phyloP scores from a whole-genome alignment of 2,797 vertebrate species.

The Sciaenops ocellatus region DNA sequence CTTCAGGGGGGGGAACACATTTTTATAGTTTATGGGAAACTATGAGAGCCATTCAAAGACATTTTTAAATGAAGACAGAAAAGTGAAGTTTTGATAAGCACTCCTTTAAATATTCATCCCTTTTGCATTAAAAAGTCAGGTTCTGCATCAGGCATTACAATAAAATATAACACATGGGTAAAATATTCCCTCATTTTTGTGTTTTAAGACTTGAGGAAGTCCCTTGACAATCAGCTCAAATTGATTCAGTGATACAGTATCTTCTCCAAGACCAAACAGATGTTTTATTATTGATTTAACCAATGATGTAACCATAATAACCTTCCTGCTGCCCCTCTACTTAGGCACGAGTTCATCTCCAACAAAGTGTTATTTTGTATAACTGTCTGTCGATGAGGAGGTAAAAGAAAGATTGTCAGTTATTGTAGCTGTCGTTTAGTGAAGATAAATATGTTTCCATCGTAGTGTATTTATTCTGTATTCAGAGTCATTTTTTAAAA shows the following conservation, averaged over 20 bases:
- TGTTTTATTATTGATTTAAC: constrained; percentile 20
- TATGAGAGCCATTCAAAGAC: constrained; percentile 23
- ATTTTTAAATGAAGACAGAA: background rate
- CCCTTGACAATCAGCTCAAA: constrained; percentile 45
- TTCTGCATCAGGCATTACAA: constrained; percentile 6
- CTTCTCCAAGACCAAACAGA: constrained; percentile 5
- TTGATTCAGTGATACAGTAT: constrained; percentile 13
- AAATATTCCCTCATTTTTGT: constrained; percentile 18
- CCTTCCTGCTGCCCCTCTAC: background rate
- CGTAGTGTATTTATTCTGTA: constrained; percentile 38
- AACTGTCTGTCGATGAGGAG: background rate
- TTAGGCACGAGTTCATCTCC: background rate
- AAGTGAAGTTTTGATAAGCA: constrained; percentile 7
- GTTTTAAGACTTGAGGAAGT: constrained; percentile 30
- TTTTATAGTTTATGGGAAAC: constrained; percentile 16
- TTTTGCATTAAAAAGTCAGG: background rate
- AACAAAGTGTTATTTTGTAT: constrained; percentile 13
- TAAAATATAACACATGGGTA: background rate
- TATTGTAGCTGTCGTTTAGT: constrained; percentile 13
- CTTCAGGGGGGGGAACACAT: background rate
- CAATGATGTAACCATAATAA: background rate
- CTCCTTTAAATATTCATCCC: background rate
- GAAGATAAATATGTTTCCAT: constrained; percentile 20
- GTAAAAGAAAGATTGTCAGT: background rate
- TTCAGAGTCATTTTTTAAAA: constrained; percentile 37